Evolutionary conservation across 2,113 vertebrate species (phyloP).

Genomic region (Tenrec ecaudatus): DNA sequence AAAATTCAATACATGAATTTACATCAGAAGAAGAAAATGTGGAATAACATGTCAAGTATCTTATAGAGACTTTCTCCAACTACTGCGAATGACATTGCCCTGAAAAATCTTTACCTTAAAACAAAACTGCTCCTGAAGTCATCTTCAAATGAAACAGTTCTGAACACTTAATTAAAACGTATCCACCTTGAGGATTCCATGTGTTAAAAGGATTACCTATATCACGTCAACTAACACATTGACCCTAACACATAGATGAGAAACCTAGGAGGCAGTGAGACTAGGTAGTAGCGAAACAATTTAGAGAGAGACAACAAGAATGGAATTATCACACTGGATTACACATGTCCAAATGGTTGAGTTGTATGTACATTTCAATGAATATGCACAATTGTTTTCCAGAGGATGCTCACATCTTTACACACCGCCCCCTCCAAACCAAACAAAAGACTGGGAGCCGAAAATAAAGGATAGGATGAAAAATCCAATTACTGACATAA

Average conservation of each 20-base stretch:
- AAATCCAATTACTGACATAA: neutral
- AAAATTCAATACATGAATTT: neutral
- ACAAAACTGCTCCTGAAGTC: neutral
- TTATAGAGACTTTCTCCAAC: neutral
- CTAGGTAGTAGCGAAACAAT: neutral
- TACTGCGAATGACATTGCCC: neutral
- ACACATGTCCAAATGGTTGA: neutral
- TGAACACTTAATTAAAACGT: neutral
- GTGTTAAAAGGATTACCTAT: neutral
- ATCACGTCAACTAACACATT: neutral
- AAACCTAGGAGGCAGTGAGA: neutral
- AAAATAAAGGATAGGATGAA: neutral
- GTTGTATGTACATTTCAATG: neutral
- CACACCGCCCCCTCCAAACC: neutral
- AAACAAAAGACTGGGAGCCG: neutral
- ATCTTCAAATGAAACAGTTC: neutral
- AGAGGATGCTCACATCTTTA: no score
- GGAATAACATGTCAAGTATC: neutral
- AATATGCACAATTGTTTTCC: no score
- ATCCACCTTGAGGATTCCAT: neutral
- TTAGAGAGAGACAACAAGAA: neutral
- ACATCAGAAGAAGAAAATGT: neutral
- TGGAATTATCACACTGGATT: neutral
- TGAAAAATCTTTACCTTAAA: neutral
- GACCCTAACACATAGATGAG: neutral